A percentile compares a stretch with the other conserved stretches of the same genome.
These are phyloP conservation scores for Cyanocitta stelleri DNA, from an alignment of 2,113 vertebrate genomes.

Conservation along the genomic window DNA sequence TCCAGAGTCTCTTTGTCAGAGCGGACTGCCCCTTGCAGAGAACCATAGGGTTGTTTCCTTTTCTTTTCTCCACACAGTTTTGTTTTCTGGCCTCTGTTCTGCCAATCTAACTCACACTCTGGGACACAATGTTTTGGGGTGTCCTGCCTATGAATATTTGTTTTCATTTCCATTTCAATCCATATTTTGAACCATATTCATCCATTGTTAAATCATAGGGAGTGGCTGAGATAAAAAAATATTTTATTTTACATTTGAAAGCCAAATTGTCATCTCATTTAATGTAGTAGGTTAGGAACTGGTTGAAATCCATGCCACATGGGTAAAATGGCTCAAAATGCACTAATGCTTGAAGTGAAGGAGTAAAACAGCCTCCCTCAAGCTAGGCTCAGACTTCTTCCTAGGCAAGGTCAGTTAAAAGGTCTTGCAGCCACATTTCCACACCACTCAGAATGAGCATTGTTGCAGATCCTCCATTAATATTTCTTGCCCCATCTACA, in stretches of 20 bases:
- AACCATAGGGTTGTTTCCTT: conserved; percentile 31
- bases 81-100: not conserved
- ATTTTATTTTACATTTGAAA: not conserved
- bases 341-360: not conserved
- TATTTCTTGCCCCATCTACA: not conserved
- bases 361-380: not conserved
- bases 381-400: not conserved
- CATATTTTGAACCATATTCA: not conserved
- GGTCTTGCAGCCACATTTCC: not conserved
- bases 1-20: conserved; percentile 33
- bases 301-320: not conserved
- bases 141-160: not conserved
- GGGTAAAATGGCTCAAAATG: not conserved
- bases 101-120: not conserved
- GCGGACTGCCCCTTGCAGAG: conserved; percentile 35
- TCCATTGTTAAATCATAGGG: not conserved
- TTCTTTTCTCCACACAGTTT: not conserved
- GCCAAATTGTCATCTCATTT: not conserved
- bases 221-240: not conserved
- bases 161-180: not conserved
- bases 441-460: not conserved
- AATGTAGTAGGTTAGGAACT: not conserved
- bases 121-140: not conserved
- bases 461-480: not conserved
- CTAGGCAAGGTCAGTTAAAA: not conserved